phyloP scores from a whole-genome alignment of 2,113 vertebrate genomes.

The Calyptomena viridis region DNA sequence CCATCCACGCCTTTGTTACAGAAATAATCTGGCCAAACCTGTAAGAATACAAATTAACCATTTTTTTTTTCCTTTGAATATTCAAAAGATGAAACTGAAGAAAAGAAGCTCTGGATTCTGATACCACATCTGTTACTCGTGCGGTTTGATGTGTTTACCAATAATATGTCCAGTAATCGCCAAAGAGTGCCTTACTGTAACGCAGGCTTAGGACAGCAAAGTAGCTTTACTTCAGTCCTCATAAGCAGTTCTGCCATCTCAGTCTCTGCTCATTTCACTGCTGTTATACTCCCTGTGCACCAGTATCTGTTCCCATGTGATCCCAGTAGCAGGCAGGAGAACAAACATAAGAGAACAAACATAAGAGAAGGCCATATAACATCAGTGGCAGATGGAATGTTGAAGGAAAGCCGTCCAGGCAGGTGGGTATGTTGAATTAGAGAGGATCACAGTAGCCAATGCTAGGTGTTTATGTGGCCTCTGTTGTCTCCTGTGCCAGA shows the following conservation, averaged over 20 bases:
- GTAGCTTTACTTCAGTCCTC: neutral
- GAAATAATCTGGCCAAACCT: neutral
- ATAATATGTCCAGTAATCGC: neutral
- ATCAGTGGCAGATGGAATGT: neutral
- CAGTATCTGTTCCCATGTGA: neutral
- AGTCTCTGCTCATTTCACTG: neutral
- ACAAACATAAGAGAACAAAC: neutral
- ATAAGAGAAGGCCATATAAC: neutral
- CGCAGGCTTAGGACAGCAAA: neutral
- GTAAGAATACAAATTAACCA: neutral
- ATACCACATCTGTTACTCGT: neutral
- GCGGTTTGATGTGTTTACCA: neutral
- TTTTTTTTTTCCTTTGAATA: neutral
- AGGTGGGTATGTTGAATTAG: neutral
- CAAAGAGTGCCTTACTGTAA: neutral
- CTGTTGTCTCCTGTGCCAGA: neutral
- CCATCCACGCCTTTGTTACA: neutral
- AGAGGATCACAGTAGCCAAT: accelerated
- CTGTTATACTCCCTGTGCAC: neutral
- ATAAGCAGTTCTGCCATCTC: neutral
- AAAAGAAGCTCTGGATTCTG: neutral
- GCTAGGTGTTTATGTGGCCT: neutral
- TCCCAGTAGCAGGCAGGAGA: neutral
- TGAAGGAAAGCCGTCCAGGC: neutral
- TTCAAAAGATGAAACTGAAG: neutral